Percentiles rank a stretch among this genome's conserved stretches.
phyloP scores from a whole-genome alignment of 2,888 invertebrate species.

The Cheilosia scutellata region DNA sequence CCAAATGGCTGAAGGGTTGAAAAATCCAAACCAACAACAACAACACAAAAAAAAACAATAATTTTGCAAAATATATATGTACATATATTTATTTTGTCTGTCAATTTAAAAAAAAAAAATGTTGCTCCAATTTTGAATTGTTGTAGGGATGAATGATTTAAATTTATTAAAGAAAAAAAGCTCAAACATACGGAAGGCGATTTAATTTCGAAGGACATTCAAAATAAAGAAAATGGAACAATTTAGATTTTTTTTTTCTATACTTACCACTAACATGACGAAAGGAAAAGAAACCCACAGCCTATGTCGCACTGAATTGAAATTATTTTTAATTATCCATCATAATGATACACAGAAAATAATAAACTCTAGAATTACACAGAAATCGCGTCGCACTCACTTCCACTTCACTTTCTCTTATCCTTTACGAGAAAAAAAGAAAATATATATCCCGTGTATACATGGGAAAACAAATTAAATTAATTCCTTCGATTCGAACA shows the following conservation, averaged over 20 bases:
- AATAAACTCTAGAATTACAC: not conserved
- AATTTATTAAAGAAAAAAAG: not conserved
- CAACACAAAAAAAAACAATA: constrained; percentile 2
- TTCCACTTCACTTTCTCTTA: not conserved
- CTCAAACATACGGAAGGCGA: not conserved
- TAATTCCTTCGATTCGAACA: not conserved
- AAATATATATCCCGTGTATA: not conserved
- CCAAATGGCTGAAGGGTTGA: constrained; percentile 8
- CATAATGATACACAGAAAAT: not conserved
- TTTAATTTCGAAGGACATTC: not conserved
- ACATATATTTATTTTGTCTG: not conserved
- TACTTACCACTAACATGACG: constrained; percentile 5
- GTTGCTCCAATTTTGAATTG: too few relatives aligned
- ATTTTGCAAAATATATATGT: not conserved
- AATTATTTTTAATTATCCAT: constrained; percentile 13
- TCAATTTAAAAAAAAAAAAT: not conserved
- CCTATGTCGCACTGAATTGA: constrained; percentile 2
- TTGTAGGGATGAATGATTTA: not conserved
- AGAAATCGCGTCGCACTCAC: not conserved
- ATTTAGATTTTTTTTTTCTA: not conserved
- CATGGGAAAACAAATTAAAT: not conserved
- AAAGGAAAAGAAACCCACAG: not conserved
- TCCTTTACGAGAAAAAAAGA: not conserved
- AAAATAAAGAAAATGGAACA: not conserved
- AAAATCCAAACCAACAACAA: constrained; percentile 22